These are phyloP conservation scores for Pandemis heparana DNA, from an alignment of 2,888 invertebrate genomes.

Conservation along the genomic window DNA sequence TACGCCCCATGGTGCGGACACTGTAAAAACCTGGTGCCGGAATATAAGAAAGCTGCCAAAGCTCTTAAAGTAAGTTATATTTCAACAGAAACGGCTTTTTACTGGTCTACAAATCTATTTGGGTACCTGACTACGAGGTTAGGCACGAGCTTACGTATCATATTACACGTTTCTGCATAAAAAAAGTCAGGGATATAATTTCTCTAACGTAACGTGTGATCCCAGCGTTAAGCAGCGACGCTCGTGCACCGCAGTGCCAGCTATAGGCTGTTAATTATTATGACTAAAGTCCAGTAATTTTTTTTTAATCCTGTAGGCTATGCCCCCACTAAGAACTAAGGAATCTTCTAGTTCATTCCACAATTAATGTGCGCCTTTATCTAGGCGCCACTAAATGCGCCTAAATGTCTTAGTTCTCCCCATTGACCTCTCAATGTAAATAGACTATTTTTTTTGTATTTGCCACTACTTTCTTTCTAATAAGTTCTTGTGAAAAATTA, in stretches of 20 bases:
- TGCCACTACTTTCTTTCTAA: too few relatives aligned
- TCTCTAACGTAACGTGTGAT: too few relatives aligned
- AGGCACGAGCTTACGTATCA: neutral
- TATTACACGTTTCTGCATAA: neutral
- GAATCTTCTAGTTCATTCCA: neutral
- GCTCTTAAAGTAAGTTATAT: constrained; percentile 91
- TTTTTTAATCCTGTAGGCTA: too few relatives aligned
- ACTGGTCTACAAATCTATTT: neutral
- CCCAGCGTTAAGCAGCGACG: too few relatives aligned
- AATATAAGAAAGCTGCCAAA: constrained; percentile 96
- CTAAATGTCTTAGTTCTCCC: neutral
- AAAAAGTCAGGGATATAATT: neutral
- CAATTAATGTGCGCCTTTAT: neutral
- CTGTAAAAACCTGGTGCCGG: constrained; percentile 95
- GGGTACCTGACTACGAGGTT: neutral
- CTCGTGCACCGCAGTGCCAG: too few relatives aligned
- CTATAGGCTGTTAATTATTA: too few relatives aligned
- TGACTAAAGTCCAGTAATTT: too few relatives aligned
- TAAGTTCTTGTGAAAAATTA: too few relatives aligned
- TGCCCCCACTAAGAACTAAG: neutral
- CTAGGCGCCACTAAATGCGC: neutral
- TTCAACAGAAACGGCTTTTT: neutral
- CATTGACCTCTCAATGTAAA: neutral
- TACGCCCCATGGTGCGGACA: constrained; percentile 99
- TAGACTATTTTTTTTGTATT: neutral